Base-by-base conservation (phyloP, 2,888 invertebrate species). In the Caenorhabditis sp. region DNA sequence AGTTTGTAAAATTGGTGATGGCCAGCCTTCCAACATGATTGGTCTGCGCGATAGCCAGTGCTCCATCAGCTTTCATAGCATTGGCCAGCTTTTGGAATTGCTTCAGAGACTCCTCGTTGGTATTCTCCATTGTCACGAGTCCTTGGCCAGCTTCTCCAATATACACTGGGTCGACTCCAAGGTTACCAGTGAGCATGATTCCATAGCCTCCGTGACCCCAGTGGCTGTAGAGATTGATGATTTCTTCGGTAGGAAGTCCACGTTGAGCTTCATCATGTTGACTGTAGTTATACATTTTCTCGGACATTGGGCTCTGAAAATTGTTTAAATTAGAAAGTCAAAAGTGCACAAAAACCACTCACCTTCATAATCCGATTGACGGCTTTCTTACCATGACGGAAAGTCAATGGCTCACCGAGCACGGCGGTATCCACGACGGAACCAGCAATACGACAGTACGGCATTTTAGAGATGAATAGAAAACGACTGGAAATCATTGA, bases 161-260 rank as follows among this genome's bases (percentile, higher is more conserved):
- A n/a, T 64, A 74, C 44, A 68, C 72, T 26, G 86, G 84, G 54
- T 86, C 82, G 0, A 80, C 77, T 3, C 51, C 68, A n/a, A 84
- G 51, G 35, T 86, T 89, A 51, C 89, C 90, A 35, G 87, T 89
- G 12, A 89, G 35, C 19, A 90, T 80, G 22, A 90, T 28, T 16
- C 90, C 90, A 56, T 85, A 90, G 1, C 85, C 87, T 10, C 89
- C 89, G 28, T 85, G 80, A n/a, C 82, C 86, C 86, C 87, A 90
- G 24, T 90, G 89, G 7, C 76, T 70, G 70, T 90, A 90, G 26
- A 87, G 68, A 66, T 85, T 87, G 19, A 85, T 69, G n/a, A 87
- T 79, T 54, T 72, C 54, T 38, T 80, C 70, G 4, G 81, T 87
- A 2, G 87, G 86, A 51, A 87, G 75, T 10, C 89, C 89, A 24